Conservation (phyloP, 2,113 vertebrate species). For the Neogobius melanostomus region DNA sequence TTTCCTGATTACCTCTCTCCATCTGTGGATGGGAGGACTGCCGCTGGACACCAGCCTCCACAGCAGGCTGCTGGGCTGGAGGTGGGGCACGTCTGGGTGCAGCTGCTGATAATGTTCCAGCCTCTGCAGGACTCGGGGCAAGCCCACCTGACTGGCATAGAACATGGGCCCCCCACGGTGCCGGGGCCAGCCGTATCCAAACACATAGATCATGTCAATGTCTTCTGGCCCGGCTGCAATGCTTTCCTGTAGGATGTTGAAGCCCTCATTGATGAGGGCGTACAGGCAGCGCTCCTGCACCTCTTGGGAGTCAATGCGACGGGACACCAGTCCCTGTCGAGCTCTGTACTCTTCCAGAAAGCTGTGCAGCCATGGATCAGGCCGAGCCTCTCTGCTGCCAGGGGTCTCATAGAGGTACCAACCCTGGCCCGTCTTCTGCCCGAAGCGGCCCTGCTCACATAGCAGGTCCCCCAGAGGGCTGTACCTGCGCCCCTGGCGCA, state of each 20-base stretch:
- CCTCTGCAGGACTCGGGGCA: constrained; percentile 77
- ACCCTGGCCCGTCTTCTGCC: constrained; percentile 86
- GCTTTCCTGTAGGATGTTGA: constrained; percentile 85
- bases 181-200: constrained; percentile 89
- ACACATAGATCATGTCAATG: constrained; percentile 88
- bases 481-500: constrained; percentile 77
- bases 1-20: constrained; percentile 75
- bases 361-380: constrained; percentile 82
- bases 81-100: constrained; percentile 81
- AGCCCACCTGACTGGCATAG: constrained; percentile 83
- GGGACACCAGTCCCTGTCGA: constrained; percentile 71
- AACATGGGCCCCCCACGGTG: constrained; percentile 92
- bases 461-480: constrained; percentile 87
- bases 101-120: constrained; percentile 80
- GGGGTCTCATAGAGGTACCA: constrained; percentile 89
- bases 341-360: constrained; percentile 83
- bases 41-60: constrained; percentile 82
- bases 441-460: constrained; percentile 84
- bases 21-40: constrained; percentile 83
- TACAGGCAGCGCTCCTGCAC: constrained; percentile 89
- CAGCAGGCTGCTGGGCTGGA: constrained; percentile 82
- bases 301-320: constrained; percentile 78
- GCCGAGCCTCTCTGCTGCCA: constrained; percentile 69
- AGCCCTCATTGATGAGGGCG: constrained; percentile 87
- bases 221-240: constrained; percentile 84